Percentiles rank a stretch among this genome's conserved stretches.
Evolutionary conservation across 2,888 invertebrate genomes (phyloP).

Genomic region (Euspilapteryx auroguttella): DNA sequence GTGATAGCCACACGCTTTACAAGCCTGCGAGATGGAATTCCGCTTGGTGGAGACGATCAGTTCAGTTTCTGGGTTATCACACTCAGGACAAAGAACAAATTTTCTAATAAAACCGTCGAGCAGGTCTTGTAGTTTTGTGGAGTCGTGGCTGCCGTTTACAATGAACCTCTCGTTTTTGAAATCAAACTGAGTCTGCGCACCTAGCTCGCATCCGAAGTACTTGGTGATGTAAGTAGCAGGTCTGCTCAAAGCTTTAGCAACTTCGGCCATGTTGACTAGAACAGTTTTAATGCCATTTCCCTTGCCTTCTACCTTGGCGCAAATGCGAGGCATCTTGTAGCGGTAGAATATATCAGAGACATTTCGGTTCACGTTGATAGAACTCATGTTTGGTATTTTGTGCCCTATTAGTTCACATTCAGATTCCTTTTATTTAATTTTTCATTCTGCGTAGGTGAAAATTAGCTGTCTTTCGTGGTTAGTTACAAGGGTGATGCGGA

Average conservation of each 20-base stretch:
- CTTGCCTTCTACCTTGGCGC: constrained; percentile 98
- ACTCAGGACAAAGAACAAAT: constrained; percentile 67
- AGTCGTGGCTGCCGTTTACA: constrained; percentile 99
- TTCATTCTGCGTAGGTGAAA: too few species aligned
- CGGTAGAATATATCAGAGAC: constrained; percentile 99
- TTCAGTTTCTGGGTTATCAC: constrained; percentile 98
- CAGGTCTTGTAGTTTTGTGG: constrained; percentile 92
- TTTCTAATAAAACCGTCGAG: constrained; percentile 81
- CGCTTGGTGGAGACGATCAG: constrained; percentile 87
- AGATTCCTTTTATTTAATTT: too few species aligned
- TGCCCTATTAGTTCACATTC: too few species aligned
- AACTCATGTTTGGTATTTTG: constrained; percentile 67
- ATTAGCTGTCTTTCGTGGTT: too few species aligned
- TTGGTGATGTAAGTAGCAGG: constrained; percentile 98
- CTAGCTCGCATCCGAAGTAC: constrained; percentile 99
- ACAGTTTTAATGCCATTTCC: constrained; percentile 99
- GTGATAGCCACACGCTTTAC: constrained; percentile 97
- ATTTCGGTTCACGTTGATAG: constrained; percentile 88
- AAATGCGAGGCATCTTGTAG: constrained; percentile 98
- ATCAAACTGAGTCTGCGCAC: constrained; percentile 99
- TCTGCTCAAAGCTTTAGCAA: constrained; percentile 95
- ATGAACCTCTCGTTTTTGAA: constrained; percentile 98
- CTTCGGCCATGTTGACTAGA: constrained; percentile 98
- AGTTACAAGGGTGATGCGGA: background rate
- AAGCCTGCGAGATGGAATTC: constrained; percentile 89